Conservation (phyloP, 2,797 vertebrate species). For the Notolepis coatsorum region DNA sequence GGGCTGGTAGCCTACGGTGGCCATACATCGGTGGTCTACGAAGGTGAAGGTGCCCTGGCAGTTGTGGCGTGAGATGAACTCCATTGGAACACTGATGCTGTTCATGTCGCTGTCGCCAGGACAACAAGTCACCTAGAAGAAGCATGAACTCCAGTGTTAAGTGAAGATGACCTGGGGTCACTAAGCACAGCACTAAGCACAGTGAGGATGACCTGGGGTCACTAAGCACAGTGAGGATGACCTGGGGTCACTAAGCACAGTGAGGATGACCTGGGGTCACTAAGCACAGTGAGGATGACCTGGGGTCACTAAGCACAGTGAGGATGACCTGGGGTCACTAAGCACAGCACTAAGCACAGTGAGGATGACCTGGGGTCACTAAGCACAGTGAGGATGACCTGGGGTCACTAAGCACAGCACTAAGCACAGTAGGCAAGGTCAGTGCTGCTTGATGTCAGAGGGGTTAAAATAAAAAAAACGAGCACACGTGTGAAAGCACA, state of each 20-base stretch:
- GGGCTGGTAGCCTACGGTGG: constrained; percentile 93
- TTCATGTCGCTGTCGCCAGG: constrained; percentile 89
- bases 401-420: neutral
- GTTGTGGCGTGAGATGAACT: constrained; percentile 97
- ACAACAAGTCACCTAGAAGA: constrained; percentile 90
- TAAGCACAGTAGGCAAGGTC: neutral
- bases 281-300: no score
- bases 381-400: neutral
- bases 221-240: neutral
- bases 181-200: neutral
- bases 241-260: neutral
- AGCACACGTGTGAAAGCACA: neutral
- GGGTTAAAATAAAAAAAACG: neutral
- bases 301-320: neutral
- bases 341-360: neutral
- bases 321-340: neutral
- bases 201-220: neutral
- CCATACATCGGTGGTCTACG: constrained; percentile 93
- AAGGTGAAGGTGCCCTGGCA: constrained; percentile 94
- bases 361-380: neutral
- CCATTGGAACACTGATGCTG: constrained; percentile 89
- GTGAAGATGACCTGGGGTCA: neutral
- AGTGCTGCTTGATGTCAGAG: neutral
- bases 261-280: neutral
- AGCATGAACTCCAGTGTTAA: neutral